Evolutionary conservation across 2,113 vertebrate species (phyloP).

Genomic region (Seriola rivoliana): DNA sequence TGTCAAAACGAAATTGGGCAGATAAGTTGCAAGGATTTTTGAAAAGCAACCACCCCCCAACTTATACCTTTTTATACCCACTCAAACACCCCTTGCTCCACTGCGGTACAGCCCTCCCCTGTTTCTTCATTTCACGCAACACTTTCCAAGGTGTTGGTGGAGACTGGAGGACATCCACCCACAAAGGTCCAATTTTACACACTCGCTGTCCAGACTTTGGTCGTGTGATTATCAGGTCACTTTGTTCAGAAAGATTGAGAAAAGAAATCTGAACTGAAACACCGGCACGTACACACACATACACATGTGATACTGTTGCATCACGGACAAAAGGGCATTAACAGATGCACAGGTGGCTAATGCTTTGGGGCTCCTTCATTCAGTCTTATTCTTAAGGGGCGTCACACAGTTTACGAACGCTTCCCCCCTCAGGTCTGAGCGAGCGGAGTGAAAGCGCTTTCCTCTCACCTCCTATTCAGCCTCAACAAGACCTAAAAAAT

Average conservation of each 20-base stretch:
- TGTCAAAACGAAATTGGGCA: conserved; percentile 61
- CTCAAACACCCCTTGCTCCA: conserved; percentile 18
- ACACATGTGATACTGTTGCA: neutral
- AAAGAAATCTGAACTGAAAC: conserved; percentile 11
- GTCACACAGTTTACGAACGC: conserved; percentile 26
- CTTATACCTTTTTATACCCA: conserved; percentile 44
- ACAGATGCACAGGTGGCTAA: conserved; percentile 50
- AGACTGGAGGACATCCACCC: conserved; percentile 33
- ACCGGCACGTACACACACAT: neutral
- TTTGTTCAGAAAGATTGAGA: conserved; percentile 16
- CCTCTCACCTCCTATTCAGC: conserved; percentile 42
- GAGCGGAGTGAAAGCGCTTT: conserved; percentile 19
- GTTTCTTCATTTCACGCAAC: conserved; percentile 72
- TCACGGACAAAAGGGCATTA: conserved; percentile 27
- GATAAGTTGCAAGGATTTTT: conserved; percentile 65
- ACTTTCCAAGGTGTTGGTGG: conserved; percentile 60
- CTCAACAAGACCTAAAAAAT: conserved; percentile 54
- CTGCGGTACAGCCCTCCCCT: conserved; percentile 5
- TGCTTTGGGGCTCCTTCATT: conserved; percentile 30
- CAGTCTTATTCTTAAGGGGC: conserved; percentile 44
- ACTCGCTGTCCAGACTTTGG: conserved; percentile 36
- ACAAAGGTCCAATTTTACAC: conserved; percentile 59
- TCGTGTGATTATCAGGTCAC: conserved; percentile 62
- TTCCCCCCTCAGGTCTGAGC: conserved; percentile 17
- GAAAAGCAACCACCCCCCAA: conserved; percentile 55